These are phyloP conservation scores for Rhingia campestris DNA, from an alignment of 2,888 invertebrate species.

Conservation along the genomic window DNA sequence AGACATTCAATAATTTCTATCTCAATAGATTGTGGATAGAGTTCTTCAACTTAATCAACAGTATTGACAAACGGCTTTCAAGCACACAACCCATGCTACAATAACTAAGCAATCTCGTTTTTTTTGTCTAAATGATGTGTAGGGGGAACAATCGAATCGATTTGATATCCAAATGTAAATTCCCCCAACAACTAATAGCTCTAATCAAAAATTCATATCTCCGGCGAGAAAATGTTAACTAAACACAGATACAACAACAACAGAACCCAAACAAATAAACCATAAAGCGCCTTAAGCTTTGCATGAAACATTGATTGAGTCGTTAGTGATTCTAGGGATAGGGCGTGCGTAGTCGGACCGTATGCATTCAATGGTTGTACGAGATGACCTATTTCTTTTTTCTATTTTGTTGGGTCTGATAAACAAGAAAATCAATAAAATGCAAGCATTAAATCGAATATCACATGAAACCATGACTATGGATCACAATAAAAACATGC, in stretches of 20 bases:
- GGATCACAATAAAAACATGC: slow-evolving; percentile 24
- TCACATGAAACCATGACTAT: slow-evolving; percentile 40
- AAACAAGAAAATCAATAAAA: slow-evolving; percentile 51
- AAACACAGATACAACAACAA: background rate
- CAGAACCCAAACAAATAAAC: slow-evolving; percentile 27
- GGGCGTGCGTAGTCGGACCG: background rate
- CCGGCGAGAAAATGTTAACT: background rate
- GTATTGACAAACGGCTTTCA: no score
- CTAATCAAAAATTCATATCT: slow-evolving; percentile 19
- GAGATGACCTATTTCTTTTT: slow-evolving; percentile 32
- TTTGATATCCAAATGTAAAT: background rate
- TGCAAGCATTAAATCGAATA: slow-evolving; percentile 34
- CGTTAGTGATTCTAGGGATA: background rate
- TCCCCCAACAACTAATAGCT: background rate
- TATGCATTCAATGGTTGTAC: background rate
- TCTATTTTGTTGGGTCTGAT: background rate
- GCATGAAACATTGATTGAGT: slow-evolving; percentile 1
- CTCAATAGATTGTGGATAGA: no score
- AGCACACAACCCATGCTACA: no score
- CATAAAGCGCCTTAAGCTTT: slow-evolving; percentile 15
- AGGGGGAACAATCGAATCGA: background rate
- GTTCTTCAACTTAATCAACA: no score
- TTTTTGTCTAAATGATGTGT: background rate
- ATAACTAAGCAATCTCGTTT: background rate
- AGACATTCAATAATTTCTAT: no score